Base-by-base conservation (phyloP, 2,888 invertebrate genomes). In the Aphidoletes aphidimyza region DNA sequence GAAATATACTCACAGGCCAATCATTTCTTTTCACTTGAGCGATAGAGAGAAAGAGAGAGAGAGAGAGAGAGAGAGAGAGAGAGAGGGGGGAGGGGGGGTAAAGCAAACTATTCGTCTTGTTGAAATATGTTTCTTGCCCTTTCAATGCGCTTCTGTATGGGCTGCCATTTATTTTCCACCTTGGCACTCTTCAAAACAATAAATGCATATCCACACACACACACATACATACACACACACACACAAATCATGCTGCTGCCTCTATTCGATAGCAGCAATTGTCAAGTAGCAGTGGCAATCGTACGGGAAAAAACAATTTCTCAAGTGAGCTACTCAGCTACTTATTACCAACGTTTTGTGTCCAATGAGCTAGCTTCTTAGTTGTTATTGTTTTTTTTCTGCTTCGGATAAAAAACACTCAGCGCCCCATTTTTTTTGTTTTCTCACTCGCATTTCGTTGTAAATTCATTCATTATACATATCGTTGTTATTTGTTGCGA, bases 311-410 rank as follows among this genome's bases (percentile, higher is more conserved):
- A 69, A 69, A 69, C 69, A 69, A 69, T 69, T 69, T 81, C 81
- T 81, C 81, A 81, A 11, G 34, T 78, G n/a, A n/a, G n/a, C 78
- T 34, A 81, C 37, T 39, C 37, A 81, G 81, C 81, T 81, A 81
- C 81, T 81, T 81, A 81, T 81, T 81, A 81, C 36, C 81, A 81
- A 81, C 81, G 37, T 39, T 81, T 81, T 81, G 39, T 81, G 81
- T 30, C 81, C 81, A 81, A 81, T 81, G 81, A 81, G 39, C 39
- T n/a, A 22, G 81, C 39, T 81, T 81, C 39, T 39, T 37, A n/a
- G n/a, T n/a, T n/a, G n/a, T n/a, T n/a, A n/a, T n/a, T n/a, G n/a
- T n/a, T n/a, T n/a, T n/a, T n/a, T n/a, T 39, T 81, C 39, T 39
- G n/a, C 39, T 81, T 81, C 39, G 81, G 81, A 81, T 36, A n/a